Percentiles rank a stretch among this genome's conserved stretches.
phyloP scores from a whole-genome alignment of 2,797 vertebrate species.

The Hypotaenidia okinawae region DNA sequence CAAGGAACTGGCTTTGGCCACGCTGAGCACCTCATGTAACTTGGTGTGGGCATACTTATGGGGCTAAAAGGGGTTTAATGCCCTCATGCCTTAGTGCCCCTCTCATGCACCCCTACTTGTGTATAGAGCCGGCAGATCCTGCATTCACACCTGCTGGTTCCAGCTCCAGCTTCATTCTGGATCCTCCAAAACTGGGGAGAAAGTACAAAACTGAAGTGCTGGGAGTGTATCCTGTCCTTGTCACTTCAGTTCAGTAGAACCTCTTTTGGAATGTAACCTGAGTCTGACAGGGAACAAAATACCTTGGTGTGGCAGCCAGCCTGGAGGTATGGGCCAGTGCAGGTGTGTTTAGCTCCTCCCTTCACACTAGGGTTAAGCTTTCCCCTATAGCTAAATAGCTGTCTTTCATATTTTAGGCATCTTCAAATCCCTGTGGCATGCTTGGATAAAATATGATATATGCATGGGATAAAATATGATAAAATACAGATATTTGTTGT shows the following conservation, averaged over 20 bases:
- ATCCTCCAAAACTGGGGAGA: background rate
- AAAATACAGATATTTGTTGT: background rate
- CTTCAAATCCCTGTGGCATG: background rate
- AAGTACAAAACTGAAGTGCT: background rate
- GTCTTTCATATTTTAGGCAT: background rate
- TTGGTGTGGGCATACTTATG: background rate
- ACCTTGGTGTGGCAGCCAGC: background rate
- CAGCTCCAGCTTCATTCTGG: background rate
- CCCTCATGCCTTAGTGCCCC: background rate
- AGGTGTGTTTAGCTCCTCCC: background rate
- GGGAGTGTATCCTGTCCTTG: background rate
- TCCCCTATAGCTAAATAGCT: background rate
- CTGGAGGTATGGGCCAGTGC: background rate
- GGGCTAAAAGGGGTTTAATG: background rate
- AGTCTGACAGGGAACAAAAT: background rate
- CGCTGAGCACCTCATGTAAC: background rate
- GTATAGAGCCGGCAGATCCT: background rate
- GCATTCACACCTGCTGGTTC: background rate
- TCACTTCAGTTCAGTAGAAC: background rate
- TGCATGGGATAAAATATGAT: too few relatives aligned
- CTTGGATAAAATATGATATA: background rate
- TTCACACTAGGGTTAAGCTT: background rate
- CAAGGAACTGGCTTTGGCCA: background rate
- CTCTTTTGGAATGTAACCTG: background rate
- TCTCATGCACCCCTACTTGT: background rate